These are phyloP conservation scores for Petrocephalus sullivani DNA, from an alignment of 2,797 vertebrate genomes.

Conservation along the genomic window DNA sequence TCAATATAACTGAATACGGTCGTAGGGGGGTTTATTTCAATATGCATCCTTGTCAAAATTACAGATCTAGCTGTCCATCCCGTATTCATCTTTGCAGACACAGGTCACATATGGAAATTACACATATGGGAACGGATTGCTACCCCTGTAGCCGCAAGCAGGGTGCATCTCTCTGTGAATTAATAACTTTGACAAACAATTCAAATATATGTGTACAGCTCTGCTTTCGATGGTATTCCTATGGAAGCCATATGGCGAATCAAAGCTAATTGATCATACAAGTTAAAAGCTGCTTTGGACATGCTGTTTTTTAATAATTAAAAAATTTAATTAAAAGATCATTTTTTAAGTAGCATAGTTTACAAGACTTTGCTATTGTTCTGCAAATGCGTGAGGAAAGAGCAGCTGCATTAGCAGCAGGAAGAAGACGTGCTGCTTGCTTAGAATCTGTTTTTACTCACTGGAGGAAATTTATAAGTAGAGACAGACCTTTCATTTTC, in stretches of 20 bases:
- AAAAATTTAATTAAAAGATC: too few relatives aligned
- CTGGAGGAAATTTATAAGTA: background rate
- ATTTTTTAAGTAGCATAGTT: background rate
- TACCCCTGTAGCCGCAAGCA: background rate
- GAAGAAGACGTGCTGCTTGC: background rate
- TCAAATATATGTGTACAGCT: background rate
- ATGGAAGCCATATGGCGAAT: background rate
- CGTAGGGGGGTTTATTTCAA: background rate
- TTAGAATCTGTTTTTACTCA: background rate
- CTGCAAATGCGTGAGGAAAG: background rate
- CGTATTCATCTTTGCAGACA: background rate
- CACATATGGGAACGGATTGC: too few relatives aligned
- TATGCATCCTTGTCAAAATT: background rate
- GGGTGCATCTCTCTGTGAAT: background rate
- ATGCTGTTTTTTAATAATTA: background rate
- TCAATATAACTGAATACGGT: background rate
- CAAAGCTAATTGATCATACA: background rate
- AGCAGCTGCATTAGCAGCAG: background rate
- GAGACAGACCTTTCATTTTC: background rate
- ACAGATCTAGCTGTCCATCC: background rate
- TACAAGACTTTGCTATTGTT: background rate
- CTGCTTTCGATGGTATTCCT: background rate
- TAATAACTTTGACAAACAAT: background rate
- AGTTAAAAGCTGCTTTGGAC: background rate
- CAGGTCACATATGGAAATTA: background rate